Evolutionary conservation across 2,797 vertebrate species (phyloP).

Genomic region (Gobio occitaniae): DNA sequence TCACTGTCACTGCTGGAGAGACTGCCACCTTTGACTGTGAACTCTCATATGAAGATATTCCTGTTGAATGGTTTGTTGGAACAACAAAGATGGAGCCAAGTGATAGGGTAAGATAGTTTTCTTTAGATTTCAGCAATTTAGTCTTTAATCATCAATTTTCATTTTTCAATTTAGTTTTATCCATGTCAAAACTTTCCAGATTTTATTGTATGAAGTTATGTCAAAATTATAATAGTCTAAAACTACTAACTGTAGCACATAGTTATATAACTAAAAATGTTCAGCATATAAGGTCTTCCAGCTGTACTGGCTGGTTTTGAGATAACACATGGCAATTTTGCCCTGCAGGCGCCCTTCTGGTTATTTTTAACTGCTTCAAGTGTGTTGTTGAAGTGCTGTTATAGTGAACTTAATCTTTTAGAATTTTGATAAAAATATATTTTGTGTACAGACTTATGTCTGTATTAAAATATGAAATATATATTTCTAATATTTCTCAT

Average conservation of each 20-base stretch:
- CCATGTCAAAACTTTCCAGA: neutral
- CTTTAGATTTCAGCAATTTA: neutral
- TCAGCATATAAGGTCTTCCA: conserved; percentile 78
- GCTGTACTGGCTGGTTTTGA: conserved; percentile 72
- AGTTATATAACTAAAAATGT: conserved; percentile 22
- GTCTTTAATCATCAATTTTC: neutral
- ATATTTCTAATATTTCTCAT: neutral
- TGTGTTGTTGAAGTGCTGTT: conserved; percentile 64
- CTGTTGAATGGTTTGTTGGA: conserved; percentile 92
- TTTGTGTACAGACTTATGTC: too few relatives aligned
- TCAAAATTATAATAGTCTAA: neutral
- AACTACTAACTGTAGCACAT: neutral
- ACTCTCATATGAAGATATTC: conserved; percentile 94
- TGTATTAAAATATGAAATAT: neutral
- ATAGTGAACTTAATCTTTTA: conserved; percentile 20
- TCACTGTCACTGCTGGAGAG: conserved; percentile 93
- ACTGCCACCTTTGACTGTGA: conserved; percentile 96
- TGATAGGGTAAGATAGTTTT: conserved; percentile 84
- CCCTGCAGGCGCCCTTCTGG: conserved; percentile 74
- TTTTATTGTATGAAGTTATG: neutral
- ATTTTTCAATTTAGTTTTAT: neutral
- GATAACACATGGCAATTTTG: conserved; percentile 77
- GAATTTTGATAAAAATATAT: neutral
- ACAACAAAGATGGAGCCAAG: conserved; percentile 88
- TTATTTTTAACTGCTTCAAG: conserved; percentile 86